These are phyloP conservation scores for Melanargia galathea DNA, from an alignment of 2,888 invertebrate genomes.

Conservation along the genomic window DNA sequence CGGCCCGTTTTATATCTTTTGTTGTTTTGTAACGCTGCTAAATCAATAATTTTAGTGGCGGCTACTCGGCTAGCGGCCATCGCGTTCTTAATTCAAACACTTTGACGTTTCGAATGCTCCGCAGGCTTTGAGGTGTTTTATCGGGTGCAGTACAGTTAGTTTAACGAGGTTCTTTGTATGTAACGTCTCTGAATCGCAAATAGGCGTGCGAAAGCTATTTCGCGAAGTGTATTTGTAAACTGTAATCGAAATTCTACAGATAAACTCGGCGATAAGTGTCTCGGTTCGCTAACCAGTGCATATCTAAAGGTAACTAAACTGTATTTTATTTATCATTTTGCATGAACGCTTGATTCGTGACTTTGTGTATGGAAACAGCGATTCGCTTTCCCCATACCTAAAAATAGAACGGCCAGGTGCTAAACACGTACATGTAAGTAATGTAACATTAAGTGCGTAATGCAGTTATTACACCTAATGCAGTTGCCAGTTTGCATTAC, in stretches of 20 bases:
- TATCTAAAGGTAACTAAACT: constrained; percentile 41
- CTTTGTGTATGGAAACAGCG: constrained; percentile 29
- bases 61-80: constrained; percentile 56
- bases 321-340: constrained; percentile 37
- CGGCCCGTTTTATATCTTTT: constrained; percentile 79
- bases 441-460: constrained; percentile 42
- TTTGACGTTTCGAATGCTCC: constrained; percentile 44
- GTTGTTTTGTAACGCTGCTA: constrained; percentile 77
- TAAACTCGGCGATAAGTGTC: constrained; percentile 38
- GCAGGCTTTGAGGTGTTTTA: constrained; percentile 43
- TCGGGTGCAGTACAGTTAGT: constrained; percentile 39
- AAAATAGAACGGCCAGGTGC: constrained; percentile 60
- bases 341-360: constrained; percentile 1
- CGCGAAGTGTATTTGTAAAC: constrained; percentile 33
- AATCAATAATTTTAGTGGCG: constrained; percentile 81
- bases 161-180: constrained; percentile 36
- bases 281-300: constrained; percentile 31
- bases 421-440: constrained; percentile 47
- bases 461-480: constrained; percentile 43
- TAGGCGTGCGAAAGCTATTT: constrained; percentile 50
- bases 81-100: constrained; percentile 51
- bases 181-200: constrained; percentile 39
- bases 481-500: constrained; percentile 52
- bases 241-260: constrained; percentile 41
- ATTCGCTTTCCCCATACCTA: constrained; percentile 48